Base-by-base conservation (phyloP, 2,888 invertebrate species). In the Seladonia tumulorum region DNA sequence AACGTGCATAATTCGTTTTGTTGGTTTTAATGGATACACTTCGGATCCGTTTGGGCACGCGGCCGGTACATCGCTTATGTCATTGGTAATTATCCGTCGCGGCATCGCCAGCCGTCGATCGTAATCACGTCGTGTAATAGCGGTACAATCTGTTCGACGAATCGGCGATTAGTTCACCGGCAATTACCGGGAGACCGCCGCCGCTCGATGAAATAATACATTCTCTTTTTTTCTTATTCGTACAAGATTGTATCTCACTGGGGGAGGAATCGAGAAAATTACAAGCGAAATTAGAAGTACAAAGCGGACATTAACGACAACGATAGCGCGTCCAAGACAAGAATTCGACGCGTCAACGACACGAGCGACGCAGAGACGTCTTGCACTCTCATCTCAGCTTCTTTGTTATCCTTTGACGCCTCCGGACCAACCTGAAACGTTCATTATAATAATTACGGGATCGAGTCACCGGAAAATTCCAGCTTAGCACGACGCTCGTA, bases 341-440 rank as follows among this genome's bases (percentile, higher is more conserved):
- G 25, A 60, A 29, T 25, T 16, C 25, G 5, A 14, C 25, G 25
- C 60, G 60, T 60, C 60, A 60, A 35, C 2, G 25, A 39, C 18
- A 49, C 29, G 14, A 5, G 60, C 5, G 60, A 12, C 60, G 60
- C 14, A 1, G 5, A 53, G 1, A 25, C 0, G 2, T 29, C 25
- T 60, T 12, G 14, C 60, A 25, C n/a, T 12, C 60, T 25, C 25
- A 25, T 60, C 14, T 14, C 25, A 14, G 5, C 16, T 35, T 39
- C 29, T 29, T 14, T 22, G 45, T 79, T 70, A 82, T 45, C 86
- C 79, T 82, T 85, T 87, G 25, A 85, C 73, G 0, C 74, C 25
- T 1, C 83, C 83, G 45, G 86, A 63, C 82, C 82, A 86, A 25
- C 86, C 85, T 86, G 45, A 29, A 76, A 73, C 53, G 8, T 22